These are phyloP conservation scores for Drosophila ananassae DNA, from an alignment of 1,140 invertebrate species.

Conservation along the genomic window DNA sequence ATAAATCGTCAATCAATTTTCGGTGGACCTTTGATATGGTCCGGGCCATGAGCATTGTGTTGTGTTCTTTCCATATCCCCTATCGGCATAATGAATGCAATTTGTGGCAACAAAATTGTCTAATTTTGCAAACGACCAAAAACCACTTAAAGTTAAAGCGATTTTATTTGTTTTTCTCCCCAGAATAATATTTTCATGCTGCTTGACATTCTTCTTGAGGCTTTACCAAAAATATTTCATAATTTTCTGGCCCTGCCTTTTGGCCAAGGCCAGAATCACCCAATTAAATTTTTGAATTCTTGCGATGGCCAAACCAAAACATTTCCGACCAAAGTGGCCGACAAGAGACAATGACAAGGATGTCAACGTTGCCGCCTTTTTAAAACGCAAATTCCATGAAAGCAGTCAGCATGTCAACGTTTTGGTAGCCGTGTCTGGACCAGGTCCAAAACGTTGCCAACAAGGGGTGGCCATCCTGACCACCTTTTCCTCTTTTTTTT, in stretches of 20 bases:
- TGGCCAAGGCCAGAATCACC: constrained; percentile 21
- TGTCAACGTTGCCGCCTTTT: constrained; percentile 76
- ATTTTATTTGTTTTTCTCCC: not conserved
- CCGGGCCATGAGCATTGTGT: constrained; percentile 42
- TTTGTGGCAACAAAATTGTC: constrained; percentile 47
- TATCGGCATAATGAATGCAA: constrained; percentile 54
- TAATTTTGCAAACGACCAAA: constrained; percentile 37
- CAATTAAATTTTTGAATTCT: constrained; percentile 71
- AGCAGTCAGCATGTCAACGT: constrained; percentile 72
- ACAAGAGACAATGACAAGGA: constrained; percentile 52
- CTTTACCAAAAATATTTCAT: constrained; percentile 62
- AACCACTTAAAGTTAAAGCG: not conserved
- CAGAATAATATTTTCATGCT: constrained; percentile 24
- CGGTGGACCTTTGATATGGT: constrained; percentile 16
- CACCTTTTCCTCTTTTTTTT: not conserved
- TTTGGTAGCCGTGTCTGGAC: constrained; percentile 50
- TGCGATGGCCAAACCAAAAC: constrained; percentile 39
- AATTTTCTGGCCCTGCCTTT: constrained; percentile 52
- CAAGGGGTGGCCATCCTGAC: not conserved
- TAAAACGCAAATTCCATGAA: constrained; percentile 74
- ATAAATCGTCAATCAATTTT: constrained; percentile 51
- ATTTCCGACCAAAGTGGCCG: constrained; percentile 44
- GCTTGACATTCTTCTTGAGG: constrained; percentile 22
- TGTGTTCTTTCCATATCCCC: constrained; percentile 14
- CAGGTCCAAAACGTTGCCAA: constrained; percentile 15